Conservation (phyloP, 2,113 vertebrate genomes). For the Anhinga rufa region DNA sequence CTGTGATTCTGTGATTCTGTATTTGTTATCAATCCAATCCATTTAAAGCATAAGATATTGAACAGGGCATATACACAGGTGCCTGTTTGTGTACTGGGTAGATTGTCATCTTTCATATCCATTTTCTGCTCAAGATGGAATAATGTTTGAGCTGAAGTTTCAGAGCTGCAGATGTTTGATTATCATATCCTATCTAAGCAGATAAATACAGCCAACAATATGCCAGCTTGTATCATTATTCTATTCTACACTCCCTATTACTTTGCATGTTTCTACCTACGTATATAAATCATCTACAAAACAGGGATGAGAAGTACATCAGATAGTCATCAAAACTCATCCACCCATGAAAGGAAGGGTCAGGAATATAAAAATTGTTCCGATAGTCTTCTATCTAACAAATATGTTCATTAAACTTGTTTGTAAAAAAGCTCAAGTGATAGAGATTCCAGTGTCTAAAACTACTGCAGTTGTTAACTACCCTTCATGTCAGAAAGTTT, state of each 20-base stretch:
- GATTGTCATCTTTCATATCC: background rate
- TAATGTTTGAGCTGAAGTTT: background rate
- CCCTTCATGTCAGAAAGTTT: background rate
- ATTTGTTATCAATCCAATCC: background rate
- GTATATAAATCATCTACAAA: background rate
- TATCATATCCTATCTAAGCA: background rate
- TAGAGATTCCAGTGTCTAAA: background rate
- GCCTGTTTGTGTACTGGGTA: background rate
- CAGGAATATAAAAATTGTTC: background rate
- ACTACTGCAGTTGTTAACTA: background rate
- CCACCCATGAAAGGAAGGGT: background rate
- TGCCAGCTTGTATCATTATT: background rate
- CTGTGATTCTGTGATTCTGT: too few relatives aligned
- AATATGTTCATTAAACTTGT: background rate
- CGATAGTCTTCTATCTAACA: background rate
- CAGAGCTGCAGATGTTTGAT: slow-evolving; percentile 1
- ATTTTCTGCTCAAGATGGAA: background rate
- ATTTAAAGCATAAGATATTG: background rate
- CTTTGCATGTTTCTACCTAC: background rate
- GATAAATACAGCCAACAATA: background rate
- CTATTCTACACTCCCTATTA: background rate
- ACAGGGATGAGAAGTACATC: background rate
- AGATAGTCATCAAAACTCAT: background rate
- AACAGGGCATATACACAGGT: background rate
- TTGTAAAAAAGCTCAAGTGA: background rate